Base-by-base conservation (phyloP, 1,140 invertebrate genomes). In the Hermatobates lingyangjiaoensis region DNA sequence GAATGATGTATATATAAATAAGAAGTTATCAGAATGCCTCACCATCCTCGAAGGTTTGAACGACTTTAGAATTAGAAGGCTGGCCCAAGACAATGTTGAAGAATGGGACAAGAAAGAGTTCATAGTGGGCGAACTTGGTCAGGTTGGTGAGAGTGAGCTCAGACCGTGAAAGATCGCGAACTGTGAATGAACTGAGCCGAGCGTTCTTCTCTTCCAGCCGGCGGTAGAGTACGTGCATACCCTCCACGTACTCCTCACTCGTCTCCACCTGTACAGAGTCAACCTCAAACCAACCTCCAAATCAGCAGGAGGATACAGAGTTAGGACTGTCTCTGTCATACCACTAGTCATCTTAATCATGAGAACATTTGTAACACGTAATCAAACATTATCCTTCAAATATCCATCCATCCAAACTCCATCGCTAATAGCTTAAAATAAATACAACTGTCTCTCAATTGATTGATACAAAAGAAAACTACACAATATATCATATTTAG, bases 151-250 rank as follows among this genome's bases (percentile, higher is more conserved):
- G 68, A 4, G 81, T 70, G 61, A 79, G 76, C 27, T 70, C 74
- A 3, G 75, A 76, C 3, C 75, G 72, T 1, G 73, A 73, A 40
- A 76, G 74, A 57, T 75, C 77, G 38, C 77, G 62, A 0, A 81
- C 77, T 1, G 77, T 81, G 3, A 80, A 66, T 62, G 80, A 79
- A 55, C 75, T 74, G 59, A 77, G 80, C 58, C 80, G 75, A 0
- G 70, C 68, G 49, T 63, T 71, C 45, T 68, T 64, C 14, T 74
- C 72, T 44, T 76, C 78, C 50, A 83, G 69, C 60, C 86, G 79
- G 50, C 87, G 78, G 63, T 90, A 97, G 52, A 89, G 79, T 46
- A 96, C 83, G 62, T 93, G 91, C n/a, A 92, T 81, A 14, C 92
- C 91, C 70, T 95, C 85, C 1, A 92, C 74, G 58, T 70, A 64